A percentile compares a stretch with the other conserved stretches of the same genome.
Conservation (phyloP, 2,113 vertebrate species). For the Lampris incognitus region DNA sequence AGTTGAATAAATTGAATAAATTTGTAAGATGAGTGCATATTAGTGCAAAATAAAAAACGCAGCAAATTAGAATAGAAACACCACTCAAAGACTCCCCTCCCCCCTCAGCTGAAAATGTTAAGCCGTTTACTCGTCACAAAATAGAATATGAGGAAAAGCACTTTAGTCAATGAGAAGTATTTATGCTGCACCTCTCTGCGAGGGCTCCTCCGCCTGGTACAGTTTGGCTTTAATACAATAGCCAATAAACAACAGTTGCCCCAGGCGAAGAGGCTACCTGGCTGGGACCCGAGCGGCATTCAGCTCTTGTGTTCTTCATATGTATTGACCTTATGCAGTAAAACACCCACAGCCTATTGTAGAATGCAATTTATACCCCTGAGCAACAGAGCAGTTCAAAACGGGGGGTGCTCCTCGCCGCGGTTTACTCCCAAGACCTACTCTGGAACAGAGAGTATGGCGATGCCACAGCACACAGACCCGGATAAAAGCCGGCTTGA, state of each 20-base stretch:
- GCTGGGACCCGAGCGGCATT: slow-evolving; percentile 55
- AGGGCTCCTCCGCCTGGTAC: slow-evolving; percentile 34
- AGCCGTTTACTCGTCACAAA: background rate
- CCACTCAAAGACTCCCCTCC: background rate
- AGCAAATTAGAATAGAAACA: background rate
- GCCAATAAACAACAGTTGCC: slow-evolving; percentile 72
- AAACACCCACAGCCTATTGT: slow-evolving; percentile 62
- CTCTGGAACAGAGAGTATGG: slow-evolving; percentile 9
- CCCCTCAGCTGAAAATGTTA: slow-evolving; percentile 2
- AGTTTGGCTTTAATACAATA: slow-evolving; percentile 48
- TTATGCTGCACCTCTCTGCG: slow-evolving; percentile 15
- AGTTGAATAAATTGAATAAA: slow-evolving; percentile 2
- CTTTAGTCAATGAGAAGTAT: slow-evolving; percentile 38
- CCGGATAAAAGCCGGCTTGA: slow-evolving; percentile 25
- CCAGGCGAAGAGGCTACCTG: slow-evolving; percentile 67
- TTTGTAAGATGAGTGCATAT: background rate
- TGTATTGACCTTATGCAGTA: slow-evolving; percentile 71
- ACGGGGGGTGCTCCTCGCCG: slow-evolving; percentile 20
- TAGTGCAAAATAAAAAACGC: no score
- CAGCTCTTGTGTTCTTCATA: slow-evolving; percentile 61
- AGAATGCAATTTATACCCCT: slow-evolving; percentile 43
- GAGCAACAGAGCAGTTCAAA: slow-evolving; percentile 40
- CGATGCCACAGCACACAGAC: slow-evolving; percentile 4
- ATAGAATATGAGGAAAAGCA: slow-evolving; percentile 7
- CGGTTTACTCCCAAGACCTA: slow-evolving; percentile 2